A percentile compares a stretch with the other conserved stretches of the same genome.
These are phyloP conservation scores for Parascotia fuliginaria DNA, from an alignment of 2,888 invertebrate genomes.

Conservation along the genomic window DNA sequence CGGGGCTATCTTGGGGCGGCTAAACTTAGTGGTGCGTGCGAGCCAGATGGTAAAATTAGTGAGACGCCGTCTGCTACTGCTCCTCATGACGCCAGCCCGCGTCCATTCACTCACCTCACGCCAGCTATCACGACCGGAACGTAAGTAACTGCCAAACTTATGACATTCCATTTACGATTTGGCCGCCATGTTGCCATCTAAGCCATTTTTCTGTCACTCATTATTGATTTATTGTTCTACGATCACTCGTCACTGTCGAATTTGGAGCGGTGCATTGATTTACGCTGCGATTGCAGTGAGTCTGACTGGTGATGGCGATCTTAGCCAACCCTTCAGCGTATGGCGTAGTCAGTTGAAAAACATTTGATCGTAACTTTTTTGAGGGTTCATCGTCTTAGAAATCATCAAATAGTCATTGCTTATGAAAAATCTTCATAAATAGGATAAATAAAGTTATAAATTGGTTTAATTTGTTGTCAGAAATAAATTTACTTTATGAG, in stretches of 20 bases:
- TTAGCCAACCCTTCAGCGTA: neutral
- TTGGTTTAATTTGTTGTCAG: too few relatives aligned
- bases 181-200: slow-evolving; percentile 66
- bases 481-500: too few relatives aligned
- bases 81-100: slow-evolving; percentile 77
- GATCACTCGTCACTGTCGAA: slow-evolving; percentile 23
- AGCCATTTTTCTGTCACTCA: slow-evolving; percentile 46
- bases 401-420: too few relatives aligned
- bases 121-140: slow-evolving; percentile 62
- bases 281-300: slow-evolving; percentile 2
- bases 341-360: neutral
- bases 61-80: slow-evolving; percentile 82
- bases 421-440: too few relatives aligned
- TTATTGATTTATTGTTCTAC: slow-evolving; percentile 50
- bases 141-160: slow-evolving; percentile 81
- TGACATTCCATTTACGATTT: slow-evolving; percentile 79
- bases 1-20: slow-evolving; percentile 86
- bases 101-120: slow-evolving; percentile 77
- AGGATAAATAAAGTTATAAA: too few relatives aligned
- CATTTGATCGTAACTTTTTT: neutral
- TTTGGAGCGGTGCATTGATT: slow-evolving; percentile 15
- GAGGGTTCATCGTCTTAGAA: too few relatives aligned
- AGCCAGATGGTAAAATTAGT: slow-evolving; percentile 86
- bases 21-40: slow-evolving; percentile 86
- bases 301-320: neutral